Base-by-base conservation (phyloP, 2,888 invertebrate species). In the Cremastinae sp. region DNA sequence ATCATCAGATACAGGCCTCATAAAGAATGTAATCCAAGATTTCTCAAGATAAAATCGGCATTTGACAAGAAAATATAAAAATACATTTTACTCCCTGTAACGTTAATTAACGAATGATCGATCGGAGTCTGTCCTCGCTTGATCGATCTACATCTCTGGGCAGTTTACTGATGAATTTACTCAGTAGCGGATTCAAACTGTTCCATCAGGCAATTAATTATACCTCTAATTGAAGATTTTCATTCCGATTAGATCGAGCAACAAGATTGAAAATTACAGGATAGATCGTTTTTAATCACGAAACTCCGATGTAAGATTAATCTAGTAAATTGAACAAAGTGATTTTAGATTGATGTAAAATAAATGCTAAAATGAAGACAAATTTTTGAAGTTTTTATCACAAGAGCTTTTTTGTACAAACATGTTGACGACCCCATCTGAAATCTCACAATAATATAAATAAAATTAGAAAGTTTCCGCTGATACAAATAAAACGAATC, bases 161-260 rank as follows among this genome's bases (percentile, higher is more conserved):
- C 7, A 10, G 8, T 22, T 53, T 14, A 9, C 5, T 28, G 10
- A 53, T 12, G 41, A 22, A 7, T 5, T 28, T 28, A 35, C 43
- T 7, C 45, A 43, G 55, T 66, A 35, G 45, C 22, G 20, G 28
- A 45, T 59, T 1, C 5, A 55, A 22, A 16, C n/a, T 3, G 18
- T 12, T 4, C 37, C n/a, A 22, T 16, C 53, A 7, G 45, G 22
- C 7, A 37, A 58, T 39, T 28, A 53, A 65, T 53, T 43, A 55
- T 14, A 16, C 58, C 20, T 45, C 12, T 16, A 37, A 58, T 49
- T 37, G 47, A 20, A 58, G 37, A 49, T 37, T 56, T 39, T 47
- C 18, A 58, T 43, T 55, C 51, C 53, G 65, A 53, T 43, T 55
- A 37, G 43, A 53, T 65, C 12, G 65, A 55, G 43, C 10, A 14